phyloP scores from a whole-genome alignment of 2,888 invertebrate species.

The Phragmatobia fuliginosa region DNA sequence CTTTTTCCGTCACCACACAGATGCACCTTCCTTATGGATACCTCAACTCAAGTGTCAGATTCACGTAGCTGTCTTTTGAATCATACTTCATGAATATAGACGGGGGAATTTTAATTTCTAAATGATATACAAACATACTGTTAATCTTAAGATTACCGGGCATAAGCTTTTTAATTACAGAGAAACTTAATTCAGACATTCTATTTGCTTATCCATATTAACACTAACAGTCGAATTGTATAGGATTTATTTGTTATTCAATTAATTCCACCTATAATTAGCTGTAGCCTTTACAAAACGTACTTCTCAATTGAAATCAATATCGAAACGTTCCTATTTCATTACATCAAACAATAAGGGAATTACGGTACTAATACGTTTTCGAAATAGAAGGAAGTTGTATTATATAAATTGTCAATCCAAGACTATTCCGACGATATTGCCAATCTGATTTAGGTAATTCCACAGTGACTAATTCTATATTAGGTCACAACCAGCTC shows the following conservation, averaged over 20 bases:
- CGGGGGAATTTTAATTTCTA: no score
- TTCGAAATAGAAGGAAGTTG: not conserved
- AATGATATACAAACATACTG: not conserved
- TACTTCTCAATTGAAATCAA: not conserved
- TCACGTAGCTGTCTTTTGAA: not conserved
- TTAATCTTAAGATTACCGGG: not conserved
- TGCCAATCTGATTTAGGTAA: conserved; percentile 1
- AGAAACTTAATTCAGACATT: not conserved
- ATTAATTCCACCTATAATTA: not conserved
- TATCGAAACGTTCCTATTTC: not conserved
- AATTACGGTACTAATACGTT: conserved; percentile 1
- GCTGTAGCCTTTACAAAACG: not conserved
- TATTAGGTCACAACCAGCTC: not conserved
- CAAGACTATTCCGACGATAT: not conserved
- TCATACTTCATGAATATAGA: no score
- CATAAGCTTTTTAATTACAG: not conserved
- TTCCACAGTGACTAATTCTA: not conserved
- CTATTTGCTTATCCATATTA: not conserved
- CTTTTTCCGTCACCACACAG: no score
- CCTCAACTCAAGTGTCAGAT: not conserved
- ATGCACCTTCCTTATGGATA: not conserved
- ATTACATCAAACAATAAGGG: conserved; percentile 3
- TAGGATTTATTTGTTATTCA: not conserved
- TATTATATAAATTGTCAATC: not conserved
- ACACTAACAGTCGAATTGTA: not conserved